phyloP scores from a whole-genome alignment of 2,113 vertebrate species.

The Psophia crepitans region DNA sequence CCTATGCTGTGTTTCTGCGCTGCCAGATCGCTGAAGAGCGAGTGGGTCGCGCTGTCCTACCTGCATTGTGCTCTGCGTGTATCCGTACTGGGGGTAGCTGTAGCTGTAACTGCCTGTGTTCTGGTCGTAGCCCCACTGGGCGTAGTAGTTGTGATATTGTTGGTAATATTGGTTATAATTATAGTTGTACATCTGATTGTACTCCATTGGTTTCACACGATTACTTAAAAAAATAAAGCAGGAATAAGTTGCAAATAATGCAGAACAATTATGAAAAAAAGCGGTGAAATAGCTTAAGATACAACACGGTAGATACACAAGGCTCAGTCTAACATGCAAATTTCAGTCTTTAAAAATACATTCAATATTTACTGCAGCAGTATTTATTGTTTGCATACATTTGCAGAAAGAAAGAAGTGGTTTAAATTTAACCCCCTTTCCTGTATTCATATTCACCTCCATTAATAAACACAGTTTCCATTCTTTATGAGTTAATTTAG shows the following conservation, averaged over 20 bases:
- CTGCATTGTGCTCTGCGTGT: constrained; percentile 83
- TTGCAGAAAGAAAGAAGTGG: not conserved
- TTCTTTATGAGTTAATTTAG: not conserved
- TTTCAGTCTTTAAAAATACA: not conserved
- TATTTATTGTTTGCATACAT: not conserved
- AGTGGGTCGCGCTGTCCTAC: constrained; percentile 43
- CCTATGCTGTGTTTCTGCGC: not conserved
- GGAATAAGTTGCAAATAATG: not conserved
- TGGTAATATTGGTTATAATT: constrained; percentile 87
- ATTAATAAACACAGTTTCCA: not conserved
- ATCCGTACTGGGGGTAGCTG: constrained; percentile 87
- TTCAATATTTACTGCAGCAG: not conserved
- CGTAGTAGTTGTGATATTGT: constrained; percentile 84
- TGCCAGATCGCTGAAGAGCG: not conserved
- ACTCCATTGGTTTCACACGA: constrained; percentile 74
- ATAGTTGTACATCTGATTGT: constrained; percentile 80
- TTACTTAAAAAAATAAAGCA: constrained; percentile 64
- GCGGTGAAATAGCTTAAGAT: not conserved
- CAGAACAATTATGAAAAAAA: not conserved
- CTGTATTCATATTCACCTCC: not conserved
- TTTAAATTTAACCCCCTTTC: not conserved
- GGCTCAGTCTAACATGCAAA: not conserved
- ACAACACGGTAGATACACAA: not conserved
- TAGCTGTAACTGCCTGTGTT: constrained; percentile 85
- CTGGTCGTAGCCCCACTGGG: constrained; percentile 90